These are phyloP conservation scores for Caenorhabditis tropicalis DNA, from an alignment of 1,140 invertebrate genomes.

Conservation along the genomic window DNA sequence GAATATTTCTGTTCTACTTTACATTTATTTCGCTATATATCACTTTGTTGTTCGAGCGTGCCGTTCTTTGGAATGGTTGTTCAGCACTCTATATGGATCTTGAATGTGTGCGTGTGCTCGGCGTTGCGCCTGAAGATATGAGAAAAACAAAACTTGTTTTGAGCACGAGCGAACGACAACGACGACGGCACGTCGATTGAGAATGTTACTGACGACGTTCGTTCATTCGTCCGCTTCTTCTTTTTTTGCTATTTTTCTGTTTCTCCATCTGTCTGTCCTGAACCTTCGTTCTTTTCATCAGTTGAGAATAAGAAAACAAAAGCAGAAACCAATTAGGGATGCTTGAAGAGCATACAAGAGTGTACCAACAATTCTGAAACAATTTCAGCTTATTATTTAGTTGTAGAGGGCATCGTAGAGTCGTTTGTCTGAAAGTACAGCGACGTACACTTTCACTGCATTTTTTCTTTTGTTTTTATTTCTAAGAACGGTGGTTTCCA, in stretches of 20 bases:
- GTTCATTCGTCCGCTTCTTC: not conserved
- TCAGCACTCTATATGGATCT: conserved; percentile 32
- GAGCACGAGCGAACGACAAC: conserved; percentile 9
- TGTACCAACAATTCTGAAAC: too few relatives aligned
- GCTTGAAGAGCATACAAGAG: not conserved
- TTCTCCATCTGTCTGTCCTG: not conserved
- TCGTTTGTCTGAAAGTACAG: not conserved
- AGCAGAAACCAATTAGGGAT: not conserved
- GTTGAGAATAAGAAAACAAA: not conserved
- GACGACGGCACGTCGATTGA: conserved; percentile 30
- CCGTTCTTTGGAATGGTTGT: conserved; percentile 4
- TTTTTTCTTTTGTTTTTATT: not conserved
- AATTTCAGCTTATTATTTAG: too few relatives aligned
- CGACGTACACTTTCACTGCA: not conserved
- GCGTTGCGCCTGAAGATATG: conserved; percentile 18
- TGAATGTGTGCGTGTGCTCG: conserved; percentile 32
- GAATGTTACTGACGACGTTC: conserved; percentile 37
- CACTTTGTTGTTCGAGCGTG: not conserved
- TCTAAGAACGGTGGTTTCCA: not conserved
- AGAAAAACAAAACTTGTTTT: conserved; percentile 43
- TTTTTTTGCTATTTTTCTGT: not conserved
- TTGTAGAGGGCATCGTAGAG: too few relatives aligned
- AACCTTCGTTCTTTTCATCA: not conserved
- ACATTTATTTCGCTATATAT: not conserved
- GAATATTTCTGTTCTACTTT: not conserved